phyloP scores from a whole-genome alignment of 2,113 vertebrate genomes.

The Centropus bengalensis region DNA sequence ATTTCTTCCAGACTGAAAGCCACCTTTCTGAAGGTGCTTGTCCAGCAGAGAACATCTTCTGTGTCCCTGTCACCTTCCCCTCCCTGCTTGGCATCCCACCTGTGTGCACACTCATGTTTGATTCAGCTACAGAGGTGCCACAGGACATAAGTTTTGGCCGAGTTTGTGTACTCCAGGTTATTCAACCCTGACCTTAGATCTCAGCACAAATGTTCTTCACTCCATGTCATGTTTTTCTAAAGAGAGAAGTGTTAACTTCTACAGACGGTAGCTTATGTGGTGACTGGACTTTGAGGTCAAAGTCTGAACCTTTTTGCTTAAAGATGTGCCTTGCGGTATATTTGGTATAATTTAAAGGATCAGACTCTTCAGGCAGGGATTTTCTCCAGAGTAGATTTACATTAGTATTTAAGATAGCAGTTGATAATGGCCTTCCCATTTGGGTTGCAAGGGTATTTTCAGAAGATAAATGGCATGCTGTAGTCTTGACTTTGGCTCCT shows the following conservation, averaged over 20 bases:
- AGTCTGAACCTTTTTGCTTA: neutral
- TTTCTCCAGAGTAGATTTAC: neutral
- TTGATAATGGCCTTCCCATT: neutral
- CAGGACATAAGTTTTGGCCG: accelerated
- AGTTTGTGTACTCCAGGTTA: neutral
- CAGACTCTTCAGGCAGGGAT: neutral
- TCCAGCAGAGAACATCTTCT: neutral
- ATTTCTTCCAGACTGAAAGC: neutral
- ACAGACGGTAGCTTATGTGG: neutral
- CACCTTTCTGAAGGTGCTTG: neutral
- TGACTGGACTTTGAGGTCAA: neutral
- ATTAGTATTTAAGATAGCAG: neutral
- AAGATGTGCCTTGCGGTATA: neutral
- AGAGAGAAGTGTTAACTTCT: neutral
- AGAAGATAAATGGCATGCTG: neutral
- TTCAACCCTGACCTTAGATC: neutral
- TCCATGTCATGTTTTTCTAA: neutral
- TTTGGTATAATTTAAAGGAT: neutral
- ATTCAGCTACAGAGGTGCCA: accelerated
- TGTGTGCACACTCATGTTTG: neutral
- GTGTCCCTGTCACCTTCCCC: neutral
- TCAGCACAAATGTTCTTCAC: neutral
- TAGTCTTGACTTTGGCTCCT: neutral
- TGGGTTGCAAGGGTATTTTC: neutral
- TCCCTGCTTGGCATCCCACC: neutral